Base-by-base conservation (phyloP, 2,113 vertebrate species). In the Nibea coibor region DNA sequence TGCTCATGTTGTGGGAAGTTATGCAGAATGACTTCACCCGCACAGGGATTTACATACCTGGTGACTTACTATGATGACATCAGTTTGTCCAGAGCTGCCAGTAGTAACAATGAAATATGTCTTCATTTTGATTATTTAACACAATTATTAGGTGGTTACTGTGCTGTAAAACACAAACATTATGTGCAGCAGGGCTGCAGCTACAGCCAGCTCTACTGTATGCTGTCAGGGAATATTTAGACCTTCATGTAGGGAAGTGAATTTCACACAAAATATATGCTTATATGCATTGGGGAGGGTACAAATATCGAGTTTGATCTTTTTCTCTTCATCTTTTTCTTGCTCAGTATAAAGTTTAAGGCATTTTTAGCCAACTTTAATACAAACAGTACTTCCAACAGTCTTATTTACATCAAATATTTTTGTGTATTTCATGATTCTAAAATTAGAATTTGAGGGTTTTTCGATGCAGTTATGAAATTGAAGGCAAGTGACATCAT, bases 1-100 rank as follows among this genome's bases (percentile, higher is more conserved):
- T n/a, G 75, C 71, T 78, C 56, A 50, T 50, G 79, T 70, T 75
- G 81, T 66, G 68, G 68, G 88, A 90, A 85, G 70, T 31, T 75
- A 68, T 58, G 64, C 35, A 57, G 54, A 5, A 81, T 79, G 72
- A 86, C 85, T 79, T 86, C 81, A 78, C 59, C 57, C 0, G 54
- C 20, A 6, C 15, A 15, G 19, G 57, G 48, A 74, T 85, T 77
- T 35, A 74, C 69, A 73, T 66, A 77, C 47, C 67, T 35, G 66
- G 3, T 76, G 71, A 83, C 72, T 71, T 42, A 39, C 61, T 56
- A 3, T n/a, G 11, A 7, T 17, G 79, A n/a, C 15, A 47, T 45
- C 45, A 51, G 39, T 26, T 35, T n/a, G 47, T 78, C 9, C 6
- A 67, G 65, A 67, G 61, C 8, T 59, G n/a, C 45, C 2, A 35